phyloP scores from a whole-genome alignment of 2,113 vertebrate genomes.

The Sinocyclocheilus anophthalmus region DNA sequence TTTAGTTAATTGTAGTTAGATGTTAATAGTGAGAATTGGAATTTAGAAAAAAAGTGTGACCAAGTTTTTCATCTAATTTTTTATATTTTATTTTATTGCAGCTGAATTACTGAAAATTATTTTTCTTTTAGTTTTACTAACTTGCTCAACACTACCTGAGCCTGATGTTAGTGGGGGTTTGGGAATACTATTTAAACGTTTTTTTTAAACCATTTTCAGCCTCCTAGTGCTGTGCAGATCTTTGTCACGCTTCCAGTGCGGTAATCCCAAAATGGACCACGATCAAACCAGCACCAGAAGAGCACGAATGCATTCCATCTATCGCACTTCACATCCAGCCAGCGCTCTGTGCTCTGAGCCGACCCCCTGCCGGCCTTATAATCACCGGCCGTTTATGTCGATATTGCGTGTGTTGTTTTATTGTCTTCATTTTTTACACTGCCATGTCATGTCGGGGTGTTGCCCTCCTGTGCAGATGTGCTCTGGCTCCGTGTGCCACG shows the following conservation, averaged over 20 bases:
- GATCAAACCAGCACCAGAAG: conserved; percentile 49
- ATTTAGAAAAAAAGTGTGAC: too few species aligned
- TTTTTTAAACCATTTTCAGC: conserved; percentile 40
- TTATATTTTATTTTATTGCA: background rate
- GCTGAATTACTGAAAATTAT: background rate
- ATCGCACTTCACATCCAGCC: conserved; percentile 33
- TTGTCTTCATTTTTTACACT: conserved; percentile 41
- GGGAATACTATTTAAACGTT: conserved; percentile 27
- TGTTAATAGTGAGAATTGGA: too few species aligned
- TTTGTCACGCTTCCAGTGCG: conserved; percentile 48
- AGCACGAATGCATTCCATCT: conserved; percentile 22
- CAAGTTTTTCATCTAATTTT: too few species aligned
- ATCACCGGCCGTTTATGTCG: conserved; percentile 52
- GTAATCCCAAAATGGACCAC: conserved; percentile 55
- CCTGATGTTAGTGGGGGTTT: background rate
- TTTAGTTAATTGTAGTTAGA: too few species aligned
- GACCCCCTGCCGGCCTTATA: conserved; percentile 34
- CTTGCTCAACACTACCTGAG: background rate
- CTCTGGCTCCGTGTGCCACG: conserved; percentile 9
- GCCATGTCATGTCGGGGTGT: conserved; percentile 34
- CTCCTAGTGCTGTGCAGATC: background rate
- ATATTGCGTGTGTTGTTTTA: conserved; percentile 58
- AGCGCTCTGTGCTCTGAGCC: background rate
- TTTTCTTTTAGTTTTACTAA: background rate
- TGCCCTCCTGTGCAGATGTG: conserved; percentile 36